Evolutionary conservation across 2,797 vertebrate genomes (phyloP).

Genomic region (Sebastes hubbsi): DNA sequence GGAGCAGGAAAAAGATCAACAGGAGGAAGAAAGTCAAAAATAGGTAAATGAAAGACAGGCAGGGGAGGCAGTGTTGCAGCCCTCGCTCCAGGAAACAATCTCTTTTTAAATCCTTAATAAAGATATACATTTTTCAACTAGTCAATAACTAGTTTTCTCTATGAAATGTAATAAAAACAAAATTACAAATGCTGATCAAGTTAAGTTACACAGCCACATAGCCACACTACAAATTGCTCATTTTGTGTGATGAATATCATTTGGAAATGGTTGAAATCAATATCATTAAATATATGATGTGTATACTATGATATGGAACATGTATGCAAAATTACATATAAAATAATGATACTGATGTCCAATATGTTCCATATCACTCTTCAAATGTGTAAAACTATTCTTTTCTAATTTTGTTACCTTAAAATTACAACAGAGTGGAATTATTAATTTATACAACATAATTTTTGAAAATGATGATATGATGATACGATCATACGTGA

Average conservation of each 20-base stretch:
- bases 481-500: no score
- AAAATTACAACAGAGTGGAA: not conserved
- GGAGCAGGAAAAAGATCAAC: accelerated
- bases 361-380: not conserved
- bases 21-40: not conserved
- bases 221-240: not conserved
- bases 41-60: not conserved
- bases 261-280: not conserved
- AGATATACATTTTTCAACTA: not conserved
- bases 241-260: not conserved
- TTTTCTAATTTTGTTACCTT: not conserved
- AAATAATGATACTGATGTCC: not conserved
- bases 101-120: not conserved
- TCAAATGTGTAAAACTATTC: not conserved
- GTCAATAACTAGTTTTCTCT: not conserved
- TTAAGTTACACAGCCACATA: not conserved
- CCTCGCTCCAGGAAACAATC: not conserved
- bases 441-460: not conserved
- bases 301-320: not conserved
- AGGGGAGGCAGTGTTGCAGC: not conserved
- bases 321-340: not conserved
- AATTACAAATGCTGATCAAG: not conserved
- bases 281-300: no score
- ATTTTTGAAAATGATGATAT: no score
- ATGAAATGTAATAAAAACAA: not conserved